Evolutionary conservation across 2,113 vertebrate species (phyloP), one percentile per base, ranked within the genome.

Genomic region (Gorsachius goisagi): DNA sequence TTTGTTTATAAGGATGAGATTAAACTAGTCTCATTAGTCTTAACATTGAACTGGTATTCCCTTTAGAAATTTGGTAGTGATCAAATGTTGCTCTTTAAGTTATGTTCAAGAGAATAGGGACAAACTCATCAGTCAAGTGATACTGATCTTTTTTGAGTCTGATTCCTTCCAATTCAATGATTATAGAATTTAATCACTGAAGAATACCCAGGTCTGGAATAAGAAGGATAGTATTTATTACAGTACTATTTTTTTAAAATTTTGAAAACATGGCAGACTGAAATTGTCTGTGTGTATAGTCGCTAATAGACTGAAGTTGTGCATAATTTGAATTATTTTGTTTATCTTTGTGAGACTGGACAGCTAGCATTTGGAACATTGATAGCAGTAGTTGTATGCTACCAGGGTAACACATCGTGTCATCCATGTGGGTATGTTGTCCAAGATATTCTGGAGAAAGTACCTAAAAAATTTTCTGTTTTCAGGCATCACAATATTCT

Each of bases 1-100:
- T 97, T 96, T 96, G 95, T 98, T 96, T 97, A 73, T 49, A 80
- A 85, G 94, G 88, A 95, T 94, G 93, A 96, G 89, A 95, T 96
- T 92, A 96, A 85, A 95, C 78, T 67, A 95, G 91, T 95, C 80
- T 94, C 39, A 86, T 93, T 95, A 79, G 88, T 86, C 24, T 78
- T 93, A 72, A 80, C 28, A 45, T 19, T 37, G 91, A 81, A 94
- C 73, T 72, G 37, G 74, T 90, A 90, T 91, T 96, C 73, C 86
- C 80, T 77, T 93, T 66, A 86, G 95, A 95, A 96, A 94, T 95
- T 68, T 58, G 18, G 69, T 93, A 93, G 66, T 85, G 67, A 95
- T 95, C 82, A 93, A 90, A 91, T 93, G 89, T 85, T 94, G 74
- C 49, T 90, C 63, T 86, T 71, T 89, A 75, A 95, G 59, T 93